phyloP scores from a whole-genome alignment of 2,888 invertebrate species.

The Euzetes globulus region DNA sequence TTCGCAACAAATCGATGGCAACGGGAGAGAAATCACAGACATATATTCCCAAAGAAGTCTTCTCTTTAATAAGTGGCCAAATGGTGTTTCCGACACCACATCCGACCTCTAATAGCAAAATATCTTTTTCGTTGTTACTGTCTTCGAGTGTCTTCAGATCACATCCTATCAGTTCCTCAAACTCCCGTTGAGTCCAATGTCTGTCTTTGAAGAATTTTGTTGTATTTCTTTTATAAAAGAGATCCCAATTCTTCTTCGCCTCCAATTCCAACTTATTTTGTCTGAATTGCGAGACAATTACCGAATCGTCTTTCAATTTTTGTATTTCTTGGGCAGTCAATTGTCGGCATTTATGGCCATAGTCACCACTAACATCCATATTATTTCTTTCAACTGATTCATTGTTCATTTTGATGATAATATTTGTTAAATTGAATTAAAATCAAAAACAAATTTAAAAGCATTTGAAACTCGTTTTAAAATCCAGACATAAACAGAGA shows the following conservation, averaged over 20 bases:
- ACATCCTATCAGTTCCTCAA: slow-evolving; percentile 64
- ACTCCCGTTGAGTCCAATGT: slow-evolving; percentile 94
- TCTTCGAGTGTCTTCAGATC: neutral
- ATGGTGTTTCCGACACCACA: slow-evolving; percentile 97
- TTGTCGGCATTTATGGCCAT: slow-evolving; percentile 41
- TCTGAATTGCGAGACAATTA: slow-evolving; percentile 63
- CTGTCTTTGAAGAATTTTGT: slow-evolving; percentile 89
- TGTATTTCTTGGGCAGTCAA: slow-evolving; percentile 54
- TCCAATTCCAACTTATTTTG: slow-evolving; percentile 69
- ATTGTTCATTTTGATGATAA: neutral
- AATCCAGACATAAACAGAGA: neutral
- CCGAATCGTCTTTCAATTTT: slow-evolving; percentile 58
- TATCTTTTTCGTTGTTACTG: neutral
- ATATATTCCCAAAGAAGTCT: slow-evolving; percentile 60
- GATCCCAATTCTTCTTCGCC: slow-evolving; percentile 84
- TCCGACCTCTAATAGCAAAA: slow-evolving; percentile 63
- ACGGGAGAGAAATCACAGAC: slow-evolving; percentile 37
- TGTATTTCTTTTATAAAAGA: slow-evolving; percentile 91
- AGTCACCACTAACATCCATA: neutral
- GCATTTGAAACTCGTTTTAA: too few species aligned
- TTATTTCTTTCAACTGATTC: neutral
- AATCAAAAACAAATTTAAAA: neutral
- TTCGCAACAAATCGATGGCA: slow-evolving; percentile 35
- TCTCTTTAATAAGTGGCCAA: slow-evolving; percentile 77
- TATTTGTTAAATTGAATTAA: neutral